Evolutionary conservation across 1,140 invertebrate genomes (phyloP), one percentile per base, ranked within the genome.

Genomic region (Drosophila neocordata): DNA sequence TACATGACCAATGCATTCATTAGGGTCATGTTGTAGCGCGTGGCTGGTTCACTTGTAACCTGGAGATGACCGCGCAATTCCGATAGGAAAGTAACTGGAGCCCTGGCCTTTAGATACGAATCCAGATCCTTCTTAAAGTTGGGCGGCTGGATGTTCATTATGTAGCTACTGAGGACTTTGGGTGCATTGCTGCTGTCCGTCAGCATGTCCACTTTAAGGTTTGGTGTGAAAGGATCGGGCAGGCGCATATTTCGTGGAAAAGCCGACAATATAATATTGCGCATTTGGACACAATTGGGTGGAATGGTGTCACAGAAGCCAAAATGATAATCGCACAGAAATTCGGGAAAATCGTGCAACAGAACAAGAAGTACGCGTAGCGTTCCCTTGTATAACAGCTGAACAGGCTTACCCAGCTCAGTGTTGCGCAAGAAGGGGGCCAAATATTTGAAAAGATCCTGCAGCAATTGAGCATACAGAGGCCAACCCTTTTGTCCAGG

Each of bases 301-400:
- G 99, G 98, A 85, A 99, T 99, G 44, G 98, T 98, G 92, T 99
- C 99, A 92, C 99, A 99, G 92, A 99, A 99, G n/a, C 97, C 96
- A 90, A 99, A 99, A 91, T 99, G 98, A 91, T 99, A 99, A 89
- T 99, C 99, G 91, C 98, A 99, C 20, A 99, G 93, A 90, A 99
- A 99, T 92, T 99, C 99, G 0, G 99, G 99, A 92, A 99, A 99
- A 92, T 99, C 99, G 89, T 99, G 98, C 1, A 99, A 93, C 11
- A 99, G 93, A 0, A 99, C 98, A 11, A 99, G 92, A n/a, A 99
- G 92, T 0, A 99, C 97, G 66, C 98, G 94, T 6, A 99, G 92
- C 4, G 98, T 99, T 52, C 98, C 99, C 93, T 98, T 99, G 92
- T 99, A 99, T 1, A 99, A 92, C 51, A 96, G 93, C 73, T 97